phyloP scores from a whole-genome alignment of 2,797 vertebrate species.

The Ambastaia sidthimunki region DNA sequence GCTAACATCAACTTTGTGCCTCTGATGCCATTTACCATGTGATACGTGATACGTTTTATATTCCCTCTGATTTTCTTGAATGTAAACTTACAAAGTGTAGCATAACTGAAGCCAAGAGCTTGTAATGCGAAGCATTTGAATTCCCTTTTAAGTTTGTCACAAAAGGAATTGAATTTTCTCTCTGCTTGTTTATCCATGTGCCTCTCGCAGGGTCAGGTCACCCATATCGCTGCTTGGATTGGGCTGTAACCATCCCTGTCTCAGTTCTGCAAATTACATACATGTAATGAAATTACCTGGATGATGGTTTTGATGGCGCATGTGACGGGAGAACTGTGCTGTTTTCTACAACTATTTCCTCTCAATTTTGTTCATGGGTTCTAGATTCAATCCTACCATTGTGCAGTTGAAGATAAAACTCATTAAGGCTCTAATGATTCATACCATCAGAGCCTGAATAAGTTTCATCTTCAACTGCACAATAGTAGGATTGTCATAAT shows the following conservation, averaged over 20 bases:
- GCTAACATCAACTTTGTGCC: constrained; percentile 20
- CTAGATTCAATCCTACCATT: constrained; percentile 31
- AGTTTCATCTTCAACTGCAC: no score
- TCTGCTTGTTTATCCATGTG: not conserved
- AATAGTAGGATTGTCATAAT: no score
- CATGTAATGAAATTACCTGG: constrained; percentile 34
- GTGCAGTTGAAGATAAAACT: constrained; percentile 23
- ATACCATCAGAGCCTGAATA: no score
- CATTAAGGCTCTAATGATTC: not conserved
- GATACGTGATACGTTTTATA: not conserved
- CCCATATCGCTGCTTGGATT: not conserved
- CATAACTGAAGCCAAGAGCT: not conserved
- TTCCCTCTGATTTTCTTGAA: not conserved
- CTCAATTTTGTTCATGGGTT: constrained; percentile 23
- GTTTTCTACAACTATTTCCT: constrained; percentile 22
- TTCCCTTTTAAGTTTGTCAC: not conserved
- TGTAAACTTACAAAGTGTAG: not conserved
- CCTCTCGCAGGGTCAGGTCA: constrained; percentile 10
- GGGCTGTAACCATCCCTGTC: not conserved
- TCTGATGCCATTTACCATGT: not conserved
- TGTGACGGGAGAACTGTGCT: constrained; percentile 11
- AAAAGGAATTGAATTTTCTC: not conserved
- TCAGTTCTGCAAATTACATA: constrained; percentile 32
- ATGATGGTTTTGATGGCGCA: constrained; percentile 44
- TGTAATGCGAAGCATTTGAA: not conserved